These are phyloP conservation scores for Elachura formosa DNA, from an alignment of 2,113 vertebrate species.

Conservation along the genomic window DNA sequence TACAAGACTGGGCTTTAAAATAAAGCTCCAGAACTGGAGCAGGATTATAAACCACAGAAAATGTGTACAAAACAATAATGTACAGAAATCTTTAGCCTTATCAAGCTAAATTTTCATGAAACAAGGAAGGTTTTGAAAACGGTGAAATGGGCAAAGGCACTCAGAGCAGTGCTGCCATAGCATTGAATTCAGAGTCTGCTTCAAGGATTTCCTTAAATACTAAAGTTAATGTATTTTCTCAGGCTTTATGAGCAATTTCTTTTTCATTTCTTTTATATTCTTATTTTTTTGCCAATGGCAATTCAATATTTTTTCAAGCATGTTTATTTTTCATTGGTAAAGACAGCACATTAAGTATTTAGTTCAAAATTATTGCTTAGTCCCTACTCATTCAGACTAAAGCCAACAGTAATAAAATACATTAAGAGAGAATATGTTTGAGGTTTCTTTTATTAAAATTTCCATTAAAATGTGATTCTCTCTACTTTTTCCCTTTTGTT, in stretches of 20 bases:
- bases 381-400: not conserved
- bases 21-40: not conserved
- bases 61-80: not conserved
- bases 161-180: not conserved
- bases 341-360: not conserved
- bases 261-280: not conserved
- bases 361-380: not conserved
- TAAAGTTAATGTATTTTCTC: not conserved
- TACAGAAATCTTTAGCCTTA: not conserved
- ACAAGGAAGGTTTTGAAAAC: not conserved
- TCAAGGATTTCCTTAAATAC: not conserved
- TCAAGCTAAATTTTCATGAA: not conserved
- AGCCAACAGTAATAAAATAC: not conserved
- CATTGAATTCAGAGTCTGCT: not conserved
- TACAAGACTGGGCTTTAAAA: not conserved
- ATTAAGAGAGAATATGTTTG: not conserved
- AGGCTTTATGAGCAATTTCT: not conserved
- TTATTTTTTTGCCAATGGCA: not conserved
- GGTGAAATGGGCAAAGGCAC: not conserved
- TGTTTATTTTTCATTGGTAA: not conserved
- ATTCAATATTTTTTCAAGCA: not conserved
- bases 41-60: not conserved
- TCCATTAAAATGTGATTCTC: not conserved
- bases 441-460: not conserved
- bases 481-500: not conserved